A percentile compares a stretch with the other conserved stretches of the same genome.
These are phyloP conservation scores for Oreotragus oreotragus DNA, from an alignment of 2,113 vertebrate genomes.

Conservation along the genomic window DNA sequence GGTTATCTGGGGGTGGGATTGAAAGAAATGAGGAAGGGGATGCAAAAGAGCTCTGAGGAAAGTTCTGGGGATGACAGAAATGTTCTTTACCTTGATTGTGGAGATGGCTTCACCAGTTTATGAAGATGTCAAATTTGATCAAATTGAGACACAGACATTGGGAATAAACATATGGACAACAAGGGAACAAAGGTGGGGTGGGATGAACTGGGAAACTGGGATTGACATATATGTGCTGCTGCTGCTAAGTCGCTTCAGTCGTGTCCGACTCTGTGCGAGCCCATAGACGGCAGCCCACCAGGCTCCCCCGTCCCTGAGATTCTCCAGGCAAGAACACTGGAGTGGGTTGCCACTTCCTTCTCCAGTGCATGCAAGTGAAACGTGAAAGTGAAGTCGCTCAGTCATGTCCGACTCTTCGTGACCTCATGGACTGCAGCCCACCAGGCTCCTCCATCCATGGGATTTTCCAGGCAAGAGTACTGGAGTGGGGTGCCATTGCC, in stretches of 20 bases:
- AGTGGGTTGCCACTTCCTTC: too few species aligned
- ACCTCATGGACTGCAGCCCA: background rate
- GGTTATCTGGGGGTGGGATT: background rate
- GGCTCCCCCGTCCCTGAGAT: background rate
- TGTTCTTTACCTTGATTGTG: background rate
- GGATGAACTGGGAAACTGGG: background rate
- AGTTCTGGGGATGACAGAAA: background rate
- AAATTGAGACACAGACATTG: background rate
- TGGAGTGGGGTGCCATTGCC: background rate
- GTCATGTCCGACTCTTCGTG: rapidly evolving
- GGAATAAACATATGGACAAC: background rate
- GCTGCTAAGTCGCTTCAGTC: background rate
- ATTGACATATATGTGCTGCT: background rate
- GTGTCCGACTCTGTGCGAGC: rapidly evolving
- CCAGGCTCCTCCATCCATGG: rapidly evolving
- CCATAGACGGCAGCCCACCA: background rate
- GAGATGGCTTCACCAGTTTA: background rate
- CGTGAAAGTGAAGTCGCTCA: too few species aligned
- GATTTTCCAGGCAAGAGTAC: background rate
- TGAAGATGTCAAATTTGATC: background rate
- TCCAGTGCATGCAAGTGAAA: too few species aligned
- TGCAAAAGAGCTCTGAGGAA: background rate
- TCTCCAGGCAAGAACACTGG: too few species aligned
- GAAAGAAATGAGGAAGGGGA: background rate
- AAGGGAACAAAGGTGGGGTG: background rate